Conservation (phyloP, 2,888 invertebrate genomes). For the Lumbricus terrestris region DNA sequence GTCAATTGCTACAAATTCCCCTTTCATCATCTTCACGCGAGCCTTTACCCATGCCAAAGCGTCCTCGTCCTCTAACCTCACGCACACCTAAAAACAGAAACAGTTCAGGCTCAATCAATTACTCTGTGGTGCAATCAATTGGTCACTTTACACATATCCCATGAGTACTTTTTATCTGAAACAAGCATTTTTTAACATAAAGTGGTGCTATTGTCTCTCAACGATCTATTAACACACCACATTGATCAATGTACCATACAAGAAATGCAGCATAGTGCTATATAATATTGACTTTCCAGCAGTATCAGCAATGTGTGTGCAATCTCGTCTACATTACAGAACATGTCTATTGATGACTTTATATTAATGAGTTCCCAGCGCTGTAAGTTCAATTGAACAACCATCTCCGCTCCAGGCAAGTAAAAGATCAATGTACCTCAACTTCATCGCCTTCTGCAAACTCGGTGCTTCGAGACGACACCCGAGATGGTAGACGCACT, state of each 20-base stretch:
- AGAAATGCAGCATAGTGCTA: no score
- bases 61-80: constrained; percentile 84
- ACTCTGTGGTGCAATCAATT: neutral
- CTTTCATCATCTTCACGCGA: constrained; percentile 90
- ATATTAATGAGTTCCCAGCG: no score
- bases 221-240: no score
- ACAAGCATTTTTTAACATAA: neutral
- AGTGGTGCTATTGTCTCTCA: no score
- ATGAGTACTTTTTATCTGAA: neutral
- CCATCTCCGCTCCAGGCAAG: neutral
- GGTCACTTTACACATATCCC: no score
- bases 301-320: no score
- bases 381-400: neutral
- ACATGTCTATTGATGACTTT: no score
- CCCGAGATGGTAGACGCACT: constrained; percentile 81
- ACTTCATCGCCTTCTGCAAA: constrained; percentile 87
- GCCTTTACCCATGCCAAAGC: constrained; percentile 95
- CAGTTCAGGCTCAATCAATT: neutral
- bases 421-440: constrained; percentile 63
- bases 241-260: no score
- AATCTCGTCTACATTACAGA: no score
- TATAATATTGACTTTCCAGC: no score
- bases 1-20: constrained; percentile 89
- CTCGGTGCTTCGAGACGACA: constrained; percentile 49
- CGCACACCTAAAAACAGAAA: constrained; percentile 68